Conservation (phyloP, 2,888 invertebrate species). For the Erebia ligea region DNA sequence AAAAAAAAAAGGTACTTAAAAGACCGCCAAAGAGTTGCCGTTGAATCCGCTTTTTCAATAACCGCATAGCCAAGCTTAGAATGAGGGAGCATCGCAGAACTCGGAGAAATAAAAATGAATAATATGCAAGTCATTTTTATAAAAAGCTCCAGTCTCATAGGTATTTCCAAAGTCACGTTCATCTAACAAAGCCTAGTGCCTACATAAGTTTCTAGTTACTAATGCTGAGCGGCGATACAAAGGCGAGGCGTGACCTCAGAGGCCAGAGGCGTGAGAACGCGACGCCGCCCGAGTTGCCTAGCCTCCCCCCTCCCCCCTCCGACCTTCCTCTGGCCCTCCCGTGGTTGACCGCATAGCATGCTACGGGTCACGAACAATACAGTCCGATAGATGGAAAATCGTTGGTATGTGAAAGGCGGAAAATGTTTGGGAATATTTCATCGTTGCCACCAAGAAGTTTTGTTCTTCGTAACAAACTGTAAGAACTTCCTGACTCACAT, state of each 20-base stretch:
- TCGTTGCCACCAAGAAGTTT: background rate
- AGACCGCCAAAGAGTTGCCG: no score
- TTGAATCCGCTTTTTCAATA: no score
- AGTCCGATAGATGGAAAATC: constrained; percentile 35
- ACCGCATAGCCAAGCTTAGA: no score
- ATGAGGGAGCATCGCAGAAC: no score
- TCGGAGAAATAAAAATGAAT: no score
- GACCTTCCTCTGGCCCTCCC: constrained; percentile 41
- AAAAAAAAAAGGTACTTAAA: no score
- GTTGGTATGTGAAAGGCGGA: constrained; percentile 31
- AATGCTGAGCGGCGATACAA: constrained; percentile 70
- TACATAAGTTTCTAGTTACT: constrained; percentile 38
- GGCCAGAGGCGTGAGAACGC: constrained; percentile 79
- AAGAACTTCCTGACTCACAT: background rate
- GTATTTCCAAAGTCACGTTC: constrained; percentile 33
- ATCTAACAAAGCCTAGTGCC: constrained; percentile 25
- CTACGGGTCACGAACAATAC: constrained; percentile 51
- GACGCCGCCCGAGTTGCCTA: constrained; percentile 60
- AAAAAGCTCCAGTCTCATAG: background rate
- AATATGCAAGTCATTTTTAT: no score
- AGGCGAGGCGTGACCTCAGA: constrained; percentile 79
- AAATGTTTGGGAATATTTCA: constrained; percentile 14
- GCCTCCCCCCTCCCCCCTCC: constrained; percentile 45
- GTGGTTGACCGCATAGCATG: constrained; percentile 52
- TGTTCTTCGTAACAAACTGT: background rate